Evolutionary conservation across 2,113 vertebrate genomes (phyloP).

Genomic region (Takifugu bimaculatus): DNA sequence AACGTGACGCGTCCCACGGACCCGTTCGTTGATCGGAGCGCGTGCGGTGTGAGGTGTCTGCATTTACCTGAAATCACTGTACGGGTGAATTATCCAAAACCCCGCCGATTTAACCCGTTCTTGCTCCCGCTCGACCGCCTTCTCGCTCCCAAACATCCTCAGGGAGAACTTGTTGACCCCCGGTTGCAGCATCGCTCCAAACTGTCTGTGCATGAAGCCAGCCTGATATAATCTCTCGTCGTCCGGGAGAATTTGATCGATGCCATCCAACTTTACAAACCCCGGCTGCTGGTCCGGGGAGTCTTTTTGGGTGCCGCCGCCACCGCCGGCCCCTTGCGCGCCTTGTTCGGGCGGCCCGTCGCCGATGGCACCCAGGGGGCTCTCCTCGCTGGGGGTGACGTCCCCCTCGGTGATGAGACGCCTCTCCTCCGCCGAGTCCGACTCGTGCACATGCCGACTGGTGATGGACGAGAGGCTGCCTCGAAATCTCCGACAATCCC

Average conservation of each 20-base stretch:
- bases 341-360: constrained; percentile 74
- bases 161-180: constrained; percentile 99
- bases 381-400: constrained; percentile 77
- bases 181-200: constrained; percentile 96
- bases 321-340: constrained; percentile 70
- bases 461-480: constrained; percentile 94
- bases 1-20: constrained; percentile 12
- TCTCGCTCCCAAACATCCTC: constrained; percentile 99
- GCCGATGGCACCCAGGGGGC: constrained; percentile 80
- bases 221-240: constrained; percentile 89
- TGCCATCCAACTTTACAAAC: constrained; percentile 87
- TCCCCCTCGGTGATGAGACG: constrained; percentile 91
- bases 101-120: constrained; percentile 97
- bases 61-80: constrained; percentile 98
- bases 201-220: constrained; percentile 96
- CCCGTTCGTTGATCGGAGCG: constrained; percentile 7
- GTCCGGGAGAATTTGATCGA: constrained; percentile 89
- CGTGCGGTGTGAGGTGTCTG: not conserved
- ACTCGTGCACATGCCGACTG: constrained; percentile 85
- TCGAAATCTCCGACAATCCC: constrained; percentile 92
- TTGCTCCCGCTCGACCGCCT: constrained; percentile 96
- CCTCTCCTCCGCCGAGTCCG: constrained; percentile 87
- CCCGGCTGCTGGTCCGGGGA: constrained; percentile 74
- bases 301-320: constrained; percentile 51
- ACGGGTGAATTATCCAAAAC: constrained; percentile 99